Percentiles rank a stretch among this genome's conserved stretches.
Evolutionary conservation across 2,113 vertebrate genomes (phyloP).

Genomic region (Zeus faber): DNA sequence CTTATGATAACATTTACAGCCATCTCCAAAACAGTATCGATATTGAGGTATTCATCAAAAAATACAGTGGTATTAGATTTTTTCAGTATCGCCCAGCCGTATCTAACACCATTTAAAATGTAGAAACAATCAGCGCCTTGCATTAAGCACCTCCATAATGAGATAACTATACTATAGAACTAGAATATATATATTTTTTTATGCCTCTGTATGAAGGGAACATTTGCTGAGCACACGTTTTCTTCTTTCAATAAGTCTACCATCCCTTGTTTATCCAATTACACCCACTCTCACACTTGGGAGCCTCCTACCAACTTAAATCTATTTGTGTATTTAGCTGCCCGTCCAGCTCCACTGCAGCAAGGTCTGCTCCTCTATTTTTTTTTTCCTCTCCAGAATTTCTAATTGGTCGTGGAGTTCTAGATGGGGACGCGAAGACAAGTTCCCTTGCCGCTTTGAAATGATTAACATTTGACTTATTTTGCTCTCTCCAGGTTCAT

Average conservation of each 20-base stretch:
- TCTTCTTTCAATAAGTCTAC: too few species aligned
- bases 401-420: background rate
- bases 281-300: background rate
- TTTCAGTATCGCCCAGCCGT: too few species aligned
- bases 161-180: too few species aligned
- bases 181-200: background rate
- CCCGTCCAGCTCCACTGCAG: background rate
- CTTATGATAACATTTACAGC: too few species aligned
- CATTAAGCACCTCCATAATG: too few species aligned
- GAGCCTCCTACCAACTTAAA: background rate
- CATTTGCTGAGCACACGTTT: background rate
- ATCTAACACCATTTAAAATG: too few species aligned
- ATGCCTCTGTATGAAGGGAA: background rate
- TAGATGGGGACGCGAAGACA: too few species aligned
- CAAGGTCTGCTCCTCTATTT: background rate
- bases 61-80: too few species aligned
- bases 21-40: too few species aligned
- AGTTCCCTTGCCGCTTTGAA: too few species aligned
- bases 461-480: constrained; percentile 9
- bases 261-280: background rate
- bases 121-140: too few species aligned
- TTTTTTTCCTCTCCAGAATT: background rate
- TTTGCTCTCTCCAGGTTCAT: constrained; percentile 82
- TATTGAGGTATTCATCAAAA: too few species aligned
- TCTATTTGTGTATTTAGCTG: background rate